Conservation (phyloP, 2,888 invertebrate species). For the Eutolmus rufibarbis region DNA sequence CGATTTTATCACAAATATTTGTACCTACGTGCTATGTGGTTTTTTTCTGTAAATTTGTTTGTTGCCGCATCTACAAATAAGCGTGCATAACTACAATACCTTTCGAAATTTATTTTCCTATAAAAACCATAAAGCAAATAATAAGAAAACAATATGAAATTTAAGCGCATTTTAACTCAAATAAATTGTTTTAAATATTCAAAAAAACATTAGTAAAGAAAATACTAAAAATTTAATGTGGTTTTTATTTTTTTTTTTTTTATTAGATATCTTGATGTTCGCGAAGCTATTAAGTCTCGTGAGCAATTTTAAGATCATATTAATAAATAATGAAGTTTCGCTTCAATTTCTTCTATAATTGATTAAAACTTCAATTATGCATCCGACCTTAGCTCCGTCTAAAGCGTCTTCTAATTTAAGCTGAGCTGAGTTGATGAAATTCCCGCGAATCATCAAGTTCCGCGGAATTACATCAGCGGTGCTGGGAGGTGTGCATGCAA, state of each 20-base stretch:
- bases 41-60: neutral
- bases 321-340: neutral
- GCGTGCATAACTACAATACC: neutral
- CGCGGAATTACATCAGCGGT: neutral
- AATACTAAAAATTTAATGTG: neutral
- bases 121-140: neutral
- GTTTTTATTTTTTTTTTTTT: neutral
- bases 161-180: neutral
- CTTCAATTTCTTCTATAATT: neutral
- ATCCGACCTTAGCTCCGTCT: neutral
- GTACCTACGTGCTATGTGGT: neutral
- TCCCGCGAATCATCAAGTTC: neutral
- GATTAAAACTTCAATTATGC: neutral
- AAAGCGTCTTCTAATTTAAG: neutral
- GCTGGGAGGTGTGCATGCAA: neutral
- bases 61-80: too few species aligned
- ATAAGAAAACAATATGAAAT: neutral
- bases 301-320: neutral
- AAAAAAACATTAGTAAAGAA: neutral
- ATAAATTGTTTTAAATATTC: neutral
- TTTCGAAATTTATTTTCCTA: too few species aligned
- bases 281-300: neutral
- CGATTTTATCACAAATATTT: neutral
- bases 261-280: neutral
- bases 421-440: neutral